Evolutionary conservation across 2,797 vertebrate genomes (phyloP), one percentile per base, ranked within the genome.

Genomic region (Furcifer pardalis): DNA sequence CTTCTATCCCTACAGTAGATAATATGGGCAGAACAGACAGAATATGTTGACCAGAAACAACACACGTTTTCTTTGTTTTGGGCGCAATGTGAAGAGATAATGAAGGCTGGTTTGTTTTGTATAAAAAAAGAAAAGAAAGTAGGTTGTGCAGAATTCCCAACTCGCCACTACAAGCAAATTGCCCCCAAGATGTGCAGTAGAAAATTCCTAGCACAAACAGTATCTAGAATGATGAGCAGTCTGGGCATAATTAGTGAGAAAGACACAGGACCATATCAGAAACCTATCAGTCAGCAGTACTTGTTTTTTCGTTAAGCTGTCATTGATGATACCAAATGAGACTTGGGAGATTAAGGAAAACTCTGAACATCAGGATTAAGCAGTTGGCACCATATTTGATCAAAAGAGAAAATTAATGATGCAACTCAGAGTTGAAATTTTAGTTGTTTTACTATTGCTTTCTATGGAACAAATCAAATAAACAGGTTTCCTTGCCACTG

Each of bases 231-330:
- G 93, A 93, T 91, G 90, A 92, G 79, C 94, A 91, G 82, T 90
- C 80, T 94, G 87, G 92, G 89, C 86, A 86, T 89, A 94, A 94
- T 94, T 92, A 93, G 90, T 91, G 83, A 89, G 93, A 89, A 15
- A 77, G 37, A 88, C 83, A 27, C 78, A 44, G 30, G 7, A 87
- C 66, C 87, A 86, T 86, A 89, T 86, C 88, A 92, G 89, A 91
- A 94, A 91, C 87, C 90, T 88, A 79, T 90, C 87, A 88, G 89
- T 93, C 87, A 93, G 87, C 90, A 89, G 65, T 1, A 5, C 56
- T 30, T 86, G 12, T n/a, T 17, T 81, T 56, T 32, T 68, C 8
- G 35, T 42, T 13, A 1, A 83, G 83, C 68, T 68, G 17, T 83
- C 66, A 77, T 35, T 80, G 46, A 71, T 86, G 63, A 6, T 85